phyloP scores from a whole-genome alignment of 1,140 invertebrate genomes.

The Meloidogyne exigua region DNA sequence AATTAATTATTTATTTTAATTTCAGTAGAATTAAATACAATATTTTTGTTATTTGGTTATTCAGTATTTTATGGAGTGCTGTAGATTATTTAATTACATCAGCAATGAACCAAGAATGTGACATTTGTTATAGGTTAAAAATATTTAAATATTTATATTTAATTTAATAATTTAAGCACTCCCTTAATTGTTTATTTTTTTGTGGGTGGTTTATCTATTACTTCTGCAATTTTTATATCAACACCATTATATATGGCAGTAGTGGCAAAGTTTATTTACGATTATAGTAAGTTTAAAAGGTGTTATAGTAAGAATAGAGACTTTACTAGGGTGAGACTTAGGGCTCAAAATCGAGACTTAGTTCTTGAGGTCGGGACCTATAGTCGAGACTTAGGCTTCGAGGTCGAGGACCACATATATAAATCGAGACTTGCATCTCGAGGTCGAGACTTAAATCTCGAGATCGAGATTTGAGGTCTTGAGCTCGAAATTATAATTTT shows the following conservation, averaged over 20 bases:
- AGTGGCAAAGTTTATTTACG: background rate
- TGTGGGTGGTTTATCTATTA: background rate
- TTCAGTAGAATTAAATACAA: background rate
- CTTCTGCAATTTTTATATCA: background rate
- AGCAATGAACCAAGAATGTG: background rate
- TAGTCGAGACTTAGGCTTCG: too few relatives aligned
- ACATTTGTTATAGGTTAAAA: too few relatives aligned
- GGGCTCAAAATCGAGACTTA: too few relatives aligned
- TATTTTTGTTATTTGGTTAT: background rate
- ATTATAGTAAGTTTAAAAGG: background rate
- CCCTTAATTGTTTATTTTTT: background rate
- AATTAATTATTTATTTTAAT: too few relatives aligned
- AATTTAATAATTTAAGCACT: background rate
- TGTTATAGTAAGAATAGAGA: too few relatives aligned
- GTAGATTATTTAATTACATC: background rate
- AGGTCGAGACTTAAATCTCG: too few relatives aligned
- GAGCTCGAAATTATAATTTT: too few relatives aligned
- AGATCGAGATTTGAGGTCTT: too few relatives aligned
- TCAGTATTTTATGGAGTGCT: background rate
- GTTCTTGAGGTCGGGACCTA: too few relatives aligned
- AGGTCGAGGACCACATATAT: too few relatives aligned
- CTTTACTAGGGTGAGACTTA: too few relatives aligned
- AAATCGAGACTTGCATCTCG: too few relatives aligned
- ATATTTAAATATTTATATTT: background rate
- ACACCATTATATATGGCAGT: background rate